These are phyloP conservation scores for Tipula confusa DNA, from an alignment of 2,888 invertebrate species.

Conservation along the genomic window DNA sequence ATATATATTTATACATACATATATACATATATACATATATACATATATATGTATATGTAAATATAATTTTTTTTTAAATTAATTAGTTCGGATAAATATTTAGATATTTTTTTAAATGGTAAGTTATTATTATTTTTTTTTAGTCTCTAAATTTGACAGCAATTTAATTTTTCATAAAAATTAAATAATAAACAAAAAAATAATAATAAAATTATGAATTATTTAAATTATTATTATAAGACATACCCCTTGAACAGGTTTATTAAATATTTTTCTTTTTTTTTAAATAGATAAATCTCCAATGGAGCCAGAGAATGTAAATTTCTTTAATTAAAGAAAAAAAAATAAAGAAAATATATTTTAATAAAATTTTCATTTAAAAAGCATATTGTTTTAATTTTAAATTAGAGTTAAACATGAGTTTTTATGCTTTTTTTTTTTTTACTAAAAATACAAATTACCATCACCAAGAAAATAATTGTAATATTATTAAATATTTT, in stretches of 20 bases:
- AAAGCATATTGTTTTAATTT: neutral
- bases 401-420: constrained; percentile 8
- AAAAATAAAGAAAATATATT: neutral
- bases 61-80: neutral
- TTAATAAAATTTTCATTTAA: neutral
- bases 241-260: constrained; percentile 20
- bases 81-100: neutral
- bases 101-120: neutral
- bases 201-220: neutral
- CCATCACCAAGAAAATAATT: neutral
- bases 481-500: neutral
- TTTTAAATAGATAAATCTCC: neutral
- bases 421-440: neutral
- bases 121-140: neutral
- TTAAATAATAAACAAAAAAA: constrained; percentile 13
- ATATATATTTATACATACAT: neutral
- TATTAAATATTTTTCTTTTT: neutral
- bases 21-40: neutral
- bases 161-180: constrained; percentile 25
- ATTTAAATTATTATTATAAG: neutral
- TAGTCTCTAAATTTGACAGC: neutral
- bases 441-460: neutral
- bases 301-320: constrained; percentile 3
- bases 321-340: constrained; percentile 14
- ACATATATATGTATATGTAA: neutral